Base-by-base conservation (phyloP, 2,113 vertebrate species). In the Hassar affinis region DNA sequence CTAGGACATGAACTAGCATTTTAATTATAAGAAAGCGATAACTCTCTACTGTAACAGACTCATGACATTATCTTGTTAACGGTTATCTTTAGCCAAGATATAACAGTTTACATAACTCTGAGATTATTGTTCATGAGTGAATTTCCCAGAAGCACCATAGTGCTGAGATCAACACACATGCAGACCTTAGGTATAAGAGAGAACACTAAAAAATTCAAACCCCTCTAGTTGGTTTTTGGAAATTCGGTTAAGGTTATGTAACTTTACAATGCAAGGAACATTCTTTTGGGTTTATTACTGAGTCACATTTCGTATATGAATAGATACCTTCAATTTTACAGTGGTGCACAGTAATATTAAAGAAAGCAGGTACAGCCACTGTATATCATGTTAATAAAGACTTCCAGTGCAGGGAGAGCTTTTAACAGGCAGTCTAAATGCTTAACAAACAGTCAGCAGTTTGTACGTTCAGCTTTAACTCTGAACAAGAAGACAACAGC, bases 391-490 rank as follows among this genome's bases (percentile, higher is more conserved):
- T 72, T 78, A 84, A 84, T 64, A 81, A 82, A 74, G 71, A 78
- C 82, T 79, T 81, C 75, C 74, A 27, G 52, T 66, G 78, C 64
- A 81, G 61, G 25, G 45, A 78, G 66, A 47, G 59, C 64, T 71
- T 74, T 82, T 79, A 85, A 79, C 47, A 79, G 68, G 66, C 80
- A 79, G 78, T 82, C 79, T 79, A 81, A 81, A 84, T 84, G 79
- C 54, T 76, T 82, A 72, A 81, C 74, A 59, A 80, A 84, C 42
- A 81, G 52, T 82, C 45, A 74, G 82, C 27, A 64, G 45, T 76
- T 77, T 83, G 74, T 5, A 82, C 78, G 52, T 71, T 81, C 52
- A 33, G 54, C n/a, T 71, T 68, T 86, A 61, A 56, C 51, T 49
- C 64, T 33, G 56, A 75, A 61, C 38, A 62, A 82, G 69, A 69